phyloP scores from a whole-genome alignment of 2,888 invertebrate genomes.

The Rotaria magnacalcarata region DNA sequence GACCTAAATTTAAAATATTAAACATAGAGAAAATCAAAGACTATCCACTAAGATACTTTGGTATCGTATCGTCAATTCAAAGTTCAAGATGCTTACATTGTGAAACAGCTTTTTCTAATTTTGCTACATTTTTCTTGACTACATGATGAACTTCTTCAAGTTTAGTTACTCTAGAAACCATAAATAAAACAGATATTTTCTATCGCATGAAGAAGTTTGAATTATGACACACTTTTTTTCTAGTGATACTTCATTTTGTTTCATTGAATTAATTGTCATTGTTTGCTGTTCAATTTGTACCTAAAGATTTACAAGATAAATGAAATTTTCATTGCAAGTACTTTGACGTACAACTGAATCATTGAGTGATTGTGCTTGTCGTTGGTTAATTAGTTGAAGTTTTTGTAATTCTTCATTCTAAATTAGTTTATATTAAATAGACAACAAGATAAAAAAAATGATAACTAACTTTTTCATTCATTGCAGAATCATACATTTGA shows the following conservation, averaged over 20 bases:
- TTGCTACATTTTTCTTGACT: slow-evolving; percentile 5
- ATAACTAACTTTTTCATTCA: slow-evolving; percentile 11
- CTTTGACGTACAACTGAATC: background rate
- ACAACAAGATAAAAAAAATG: background rate
- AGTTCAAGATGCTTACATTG: background rate
- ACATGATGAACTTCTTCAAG: slow-evolving; percentile 13
- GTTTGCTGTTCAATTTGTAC: slow-evolving; percentile 32
- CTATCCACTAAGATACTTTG: too few species aligned
- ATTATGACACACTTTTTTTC: background rate
- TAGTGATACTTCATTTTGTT: background rate
- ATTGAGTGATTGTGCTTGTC: slow-evolving; percentile 17
- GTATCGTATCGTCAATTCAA: too few species aligned
- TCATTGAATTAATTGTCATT: background rate
- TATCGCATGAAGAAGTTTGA: background rate
- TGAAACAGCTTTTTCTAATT: slow-evolving; percentile 36
- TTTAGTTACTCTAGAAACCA: background rate
- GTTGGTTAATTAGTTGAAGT: slow-evolving; percentile 33
- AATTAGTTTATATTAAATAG: background rate
- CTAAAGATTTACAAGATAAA: background rate
- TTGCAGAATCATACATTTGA: background rate
- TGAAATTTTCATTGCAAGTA: background rate
- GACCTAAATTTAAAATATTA: background rate
- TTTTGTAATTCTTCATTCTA: slow-evolving; percentile 35
- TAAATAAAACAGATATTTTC: too few species aligned
- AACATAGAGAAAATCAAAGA: too few species aligned